Base-by-base conservation (phyloP, 2,797 vertebrate species). In the Lutjanus argentimaculatus region DNA sequence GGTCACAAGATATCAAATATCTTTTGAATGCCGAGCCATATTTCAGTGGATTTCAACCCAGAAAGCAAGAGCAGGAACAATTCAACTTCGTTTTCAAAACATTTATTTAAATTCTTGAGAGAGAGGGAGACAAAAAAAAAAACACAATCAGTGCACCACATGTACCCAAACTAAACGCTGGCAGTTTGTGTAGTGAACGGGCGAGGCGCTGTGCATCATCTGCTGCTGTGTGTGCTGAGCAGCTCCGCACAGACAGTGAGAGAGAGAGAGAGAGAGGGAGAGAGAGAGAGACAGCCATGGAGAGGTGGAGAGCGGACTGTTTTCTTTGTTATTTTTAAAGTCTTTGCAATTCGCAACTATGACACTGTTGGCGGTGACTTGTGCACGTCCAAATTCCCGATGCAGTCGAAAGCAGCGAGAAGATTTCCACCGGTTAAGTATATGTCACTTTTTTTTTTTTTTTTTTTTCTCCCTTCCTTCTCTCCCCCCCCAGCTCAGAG, bases 271-370 rank as follows among this genome's bases (percentile, higher is more conserved):
- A 93, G 91, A 88, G 86, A 72, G 90, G 92, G 88, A 6, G 30
- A 6, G 30, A 36, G 30, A 3, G 30, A 36, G 30, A 95, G 91
- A 90, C 92, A 95, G 95, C 90, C 91, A 95, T 95, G 95, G 95
- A 95, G 93, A 94, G 95, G 87, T 88, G 95, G 93, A 95, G 92
- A 93, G 91, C 92, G 88, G 92, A 93, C 91, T 92, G 91, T 91
- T 92, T 83, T 93, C 96, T 97, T 96, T 96, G 95, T 96, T 94
- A 95, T 95, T 96, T 92, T 79, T 95, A 94, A 96, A 96, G 88
- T 96, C 91, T 66, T 66, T 84, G 85, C 92, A 83, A n/a, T 87
- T 92, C 91, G 90, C 83, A 87, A 83, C 92, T 79, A 95, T 96
- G 95, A 92, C 92, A 91, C 86, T 64, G 90, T 88, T 77, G 68